Base-by-base conservation (phyloP, 2,888 invertebrate genomes). In the Thymelicus acteon region DNA sequence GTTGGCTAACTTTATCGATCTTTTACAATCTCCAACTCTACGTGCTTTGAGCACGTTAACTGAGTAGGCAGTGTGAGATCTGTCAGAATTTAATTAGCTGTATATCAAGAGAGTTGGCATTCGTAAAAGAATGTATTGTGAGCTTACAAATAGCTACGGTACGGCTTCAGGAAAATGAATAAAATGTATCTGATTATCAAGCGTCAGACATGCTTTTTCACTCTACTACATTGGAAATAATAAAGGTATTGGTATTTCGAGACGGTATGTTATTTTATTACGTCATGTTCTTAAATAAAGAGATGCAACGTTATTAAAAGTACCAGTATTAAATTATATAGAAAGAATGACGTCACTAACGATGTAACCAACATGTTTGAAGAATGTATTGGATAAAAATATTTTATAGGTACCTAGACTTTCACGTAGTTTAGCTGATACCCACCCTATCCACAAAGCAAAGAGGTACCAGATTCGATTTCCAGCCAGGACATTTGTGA, bases 81-180 rank as follows among this genome's bases (percentile, higher is more conserved):
- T 68, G 72, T 64, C 75, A 79, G 75, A 80, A 80, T 80, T 79
- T 80, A 80, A 81, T 80, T 80, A 81, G 73, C 73, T 70, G 70
- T 75, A 75, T 77, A 78, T 74, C 75, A 72, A 74, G 63, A 61
- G 66, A 60, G 66, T 69, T 72, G 78, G 75, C 73, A 76, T 78
- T 75, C 73, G 71, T 60, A 62, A 73, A 78, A 74, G 75, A 77
- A 77, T 79, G 76, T 72, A 75, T 76, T 76, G 64, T 73, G 68
- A 73, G 67, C 63, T 58, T 65, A 65, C 44, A 47, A 31, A 72
- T 37, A 71, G 58, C 66, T 66, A 48, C 57, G 54, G 62, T 40
- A 62, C 24, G 54, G 24, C 12, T 54, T 5, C 54, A 12, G 54
- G 52, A 63, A 69, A 49, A 63, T 63, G 63, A 69, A 63, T 69